Percentiles rank a stretch among this genome's conserved stretches.
Evolutionary conservation across 2,888 invertebrate species (phyloP).

Genomic region (Halictus quadricinctus): DNA sequence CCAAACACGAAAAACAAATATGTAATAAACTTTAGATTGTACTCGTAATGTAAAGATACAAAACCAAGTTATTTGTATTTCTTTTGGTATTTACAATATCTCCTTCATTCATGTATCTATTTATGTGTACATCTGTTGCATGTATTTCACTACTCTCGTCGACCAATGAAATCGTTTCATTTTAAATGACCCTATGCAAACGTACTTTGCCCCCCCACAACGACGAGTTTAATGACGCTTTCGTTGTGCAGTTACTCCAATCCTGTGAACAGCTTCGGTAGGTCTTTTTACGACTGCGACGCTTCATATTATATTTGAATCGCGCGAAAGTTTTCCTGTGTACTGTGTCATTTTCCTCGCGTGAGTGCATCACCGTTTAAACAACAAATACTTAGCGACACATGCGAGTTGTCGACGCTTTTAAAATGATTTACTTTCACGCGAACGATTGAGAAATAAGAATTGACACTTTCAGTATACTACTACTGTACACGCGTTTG

Average conservation of each 20-base stretch:
- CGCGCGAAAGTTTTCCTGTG: constrained; percentile 7
- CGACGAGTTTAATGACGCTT: constrained; percentile 6
- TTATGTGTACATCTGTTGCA: background rate
- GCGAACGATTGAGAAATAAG: background rate
- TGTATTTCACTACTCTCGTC: too few relatives aligned
- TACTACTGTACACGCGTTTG: constrained; percentile 25
- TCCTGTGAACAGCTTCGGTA: constrained; percentile 46
- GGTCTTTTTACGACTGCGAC: constrained; percentile 21
- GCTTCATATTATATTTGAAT: constrained; percentile 51
- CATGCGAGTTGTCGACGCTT: background rate
- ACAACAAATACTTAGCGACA: background rate
- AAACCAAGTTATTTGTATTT: background rate
- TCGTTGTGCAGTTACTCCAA: constrained; percentile 46
- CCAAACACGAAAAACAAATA: too few relatives aligned
- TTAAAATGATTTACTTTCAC: constrained; percentile 1
- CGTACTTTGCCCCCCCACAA: constrained; percentile 33
- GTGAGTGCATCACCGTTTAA: background rate
- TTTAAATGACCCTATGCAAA: constrained; percentile 51
- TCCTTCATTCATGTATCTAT: background rate
- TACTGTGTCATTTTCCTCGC: background rate
- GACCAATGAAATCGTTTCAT: constrained; percentile 48
- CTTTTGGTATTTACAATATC: background rate
- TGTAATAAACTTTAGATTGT: background rate
- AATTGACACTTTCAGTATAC: constrained; percentile 47
- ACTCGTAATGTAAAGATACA: background rate